Evolutionary conservation across 2,797 vertebrate species (phyloP).

Genomic region (Clarias laeviceps): DNA sequence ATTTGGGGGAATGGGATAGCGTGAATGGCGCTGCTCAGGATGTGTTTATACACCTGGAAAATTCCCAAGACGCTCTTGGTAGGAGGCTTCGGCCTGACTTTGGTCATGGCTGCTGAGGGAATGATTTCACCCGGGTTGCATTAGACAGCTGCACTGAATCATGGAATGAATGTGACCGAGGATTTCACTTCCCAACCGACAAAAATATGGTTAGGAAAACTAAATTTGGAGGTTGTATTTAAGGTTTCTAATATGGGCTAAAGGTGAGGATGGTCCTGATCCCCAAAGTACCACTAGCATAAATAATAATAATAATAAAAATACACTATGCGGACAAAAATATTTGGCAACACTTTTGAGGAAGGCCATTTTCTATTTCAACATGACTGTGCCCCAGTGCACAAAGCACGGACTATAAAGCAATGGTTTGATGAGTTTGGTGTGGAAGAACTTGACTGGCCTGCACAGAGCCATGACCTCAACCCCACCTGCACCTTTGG

Average conservation of each 20-base stretch:
- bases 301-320: too few relatives aligned
- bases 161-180: background rate
- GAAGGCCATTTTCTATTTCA: too few relatives aligned
- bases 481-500: too few relatives aligned
- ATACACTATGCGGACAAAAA: too few relatives aligned
- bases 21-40: conserved; percentile 12
- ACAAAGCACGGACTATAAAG: too few relatives aligned
- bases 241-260: background rate
- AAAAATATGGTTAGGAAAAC: background rate
- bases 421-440: too few relatives aligned
- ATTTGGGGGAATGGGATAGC: conserved; percentile 1
- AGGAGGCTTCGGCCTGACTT: conserved; percentile 21
- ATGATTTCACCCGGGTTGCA: conserved; percentile 36
- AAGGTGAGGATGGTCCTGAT: background rate
- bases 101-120: conserved; percentile 22
- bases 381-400: too few relatives aligned
- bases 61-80: conserved; percentile 27
- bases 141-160: conserved; percentile 23
- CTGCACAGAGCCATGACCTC: too few relatives aligned
- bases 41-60: conserved; percentile 45
- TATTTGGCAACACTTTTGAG: too few relatives aligned
- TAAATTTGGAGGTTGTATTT: background rate
- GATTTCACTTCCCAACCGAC: conserved; percentile 4
- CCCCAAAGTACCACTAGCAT: background rate
- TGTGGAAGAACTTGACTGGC: too few relatives aligned